Evolutionary conservation across 2,888 invertebrate genomes (phyloP), one percentile per base, ranked within the genome.

Genomic region (Harpalus rufipes): DNA sequence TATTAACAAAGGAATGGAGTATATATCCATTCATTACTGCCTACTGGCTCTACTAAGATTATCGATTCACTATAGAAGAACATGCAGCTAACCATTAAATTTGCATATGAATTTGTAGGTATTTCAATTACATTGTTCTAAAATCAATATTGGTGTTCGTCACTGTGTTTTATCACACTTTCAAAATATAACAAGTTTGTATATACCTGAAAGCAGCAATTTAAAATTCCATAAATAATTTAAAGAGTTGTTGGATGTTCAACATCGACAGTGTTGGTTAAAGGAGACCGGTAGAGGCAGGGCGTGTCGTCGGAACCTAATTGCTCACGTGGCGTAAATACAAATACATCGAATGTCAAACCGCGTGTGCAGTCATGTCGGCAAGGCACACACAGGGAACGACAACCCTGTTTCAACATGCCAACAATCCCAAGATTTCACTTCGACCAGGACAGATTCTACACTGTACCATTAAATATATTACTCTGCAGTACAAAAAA

Each of bases 331-430:
- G 72, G 82, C 82, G 82, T 82, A 82, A 82, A 82, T 82, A 82
- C 82, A 82, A 82, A 82, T 72, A 82, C 82, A 82, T 82, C 72
- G 82, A 82, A 82, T 82, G 82, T 82, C 82, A 82, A 82, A 82
- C 82, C 82, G 72, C 72, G 72, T 82, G 68, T 82, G 82, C 39
- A 82, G 56, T 58, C 65, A 82, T 58, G 82, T 82, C 74, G 74
- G 74, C 25, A 81, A 65, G 58, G 51, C 56, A 65, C 51, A 32
- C 65, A 39, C 39, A 59, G n/a, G 16, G 16, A 59, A 14, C 59
- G 16, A 59, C 59, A 14, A 14, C n/a, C 59, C 14, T 59, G 59
- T 59, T 14, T 59, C 59, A 59, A 59, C 59, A 59, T 14, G 59
- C 44, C 44, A 51, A 51, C 44, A 51, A 51, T 51, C 12, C 44